Percentiles rank a stretch among this genome's conserved stretches.
Conservation (phyloP, 2,113 vertebrate genomes). For the Carlito syrichta region DNA sequence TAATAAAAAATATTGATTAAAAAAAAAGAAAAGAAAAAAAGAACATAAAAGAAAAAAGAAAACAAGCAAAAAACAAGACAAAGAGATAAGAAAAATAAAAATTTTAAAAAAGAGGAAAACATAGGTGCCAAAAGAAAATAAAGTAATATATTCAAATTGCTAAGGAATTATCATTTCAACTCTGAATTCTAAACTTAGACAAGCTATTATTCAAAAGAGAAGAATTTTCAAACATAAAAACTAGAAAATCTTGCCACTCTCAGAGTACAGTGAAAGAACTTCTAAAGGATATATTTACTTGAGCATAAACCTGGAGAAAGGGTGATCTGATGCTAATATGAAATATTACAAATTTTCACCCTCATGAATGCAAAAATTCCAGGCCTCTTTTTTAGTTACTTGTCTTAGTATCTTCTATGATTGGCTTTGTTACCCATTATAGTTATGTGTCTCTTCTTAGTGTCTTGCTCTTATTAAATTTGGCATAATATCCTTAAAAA, state of each 20-base stretch:
- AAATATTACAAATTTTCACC: slow-evolving; percentile 3
- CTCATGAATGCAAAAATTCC: not conserved
- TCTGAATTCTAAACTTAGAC: slow-evolving; percentile 21
- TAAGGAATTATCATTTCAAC: slow-evolving; percentile 12
- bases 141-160: not conserved
- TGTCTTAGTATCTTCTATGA: not conserved
- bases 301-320: slow-evolving; percentile 18
- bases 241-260: not conserved
- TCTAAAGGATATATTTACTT: slow-evolving; percentile 14
- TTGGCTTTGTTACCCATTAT: not conserved
- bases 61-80: no score
- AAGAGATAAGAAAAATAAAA: no score
- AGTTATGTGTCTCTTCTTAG: not conserved
- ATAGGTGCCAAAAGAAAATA: not conserved
- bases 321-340: not conserved
- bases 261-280: not conserved
- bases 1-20: no score
- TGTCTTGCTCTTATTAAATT: slow-evolving; percentile 10
- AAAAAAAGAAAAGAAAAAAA: no score
- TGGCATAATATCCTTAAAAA: not conserved
- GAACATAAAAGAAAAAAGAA: no score
- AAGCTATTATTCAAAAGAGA: slow-evolving; percentile 23
- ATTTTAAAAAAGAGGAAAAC: no score
- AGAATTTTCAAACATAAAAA: not conserved
- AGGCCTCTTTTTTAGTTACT: not conserved